A percentile compares a stretch with the other conserved stretches of the same genome.
phyloP scores from a whole-genome alignment of 2,888 invertebrate genomes.

The Brachycybe producta region DNA sequence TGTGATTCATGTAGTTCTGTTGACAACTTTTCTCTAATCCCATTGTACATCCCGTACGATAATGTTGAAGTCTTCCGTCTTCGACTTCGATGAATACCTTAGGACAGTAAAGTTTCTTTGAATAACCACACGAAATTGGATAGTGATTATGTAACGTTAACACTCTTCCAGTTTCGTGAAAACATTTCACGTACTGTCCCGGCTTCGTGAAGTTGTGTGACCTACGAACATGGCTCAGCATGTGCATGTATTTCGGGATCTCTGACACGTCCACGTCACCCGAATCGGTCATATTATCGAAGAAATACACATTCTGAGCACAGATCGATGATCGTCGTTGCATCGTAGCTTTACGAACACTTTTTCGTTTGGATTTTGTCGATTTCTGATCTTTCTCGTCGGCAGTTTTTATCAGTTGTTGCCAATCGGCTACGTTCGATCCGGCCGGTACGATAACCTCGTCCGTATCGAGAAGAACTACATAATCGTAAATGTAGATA shows the following conservation, averaged over 20 bases:
- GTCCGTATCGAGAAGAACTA: conserved; percentile 80
- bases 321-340: conserved; percentile 54
- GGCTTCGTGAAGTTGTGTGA: conserved; percentile 84
- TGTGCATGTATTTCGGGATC: conserved; percentile 27
- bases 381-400: too few relatives aligned
- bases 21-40: background rate
- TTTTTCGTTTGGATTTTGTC: too few relatives aligned
- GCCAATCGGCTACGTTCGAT: conserved; percentile 48
- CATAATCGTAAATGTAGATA: conserved; percentile 75
- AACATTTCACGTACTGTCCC: conserved; percentile 84
- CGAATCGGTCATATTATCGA: conserved; percentile 53
- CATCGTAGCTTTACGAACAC: background rate
- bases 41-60: conserved; percentile 63
- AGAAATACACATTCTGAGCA: conserved; percentile 81
- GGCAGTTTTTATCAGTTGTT: conserved; percentile 48
- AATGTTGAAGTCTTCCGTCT: conserved; percentile 57
- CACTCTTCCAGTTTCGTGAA: conserved; percentile 80
- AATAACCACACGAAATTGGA: conserved; percentile 61
- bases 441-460: conserved; percentile 85
- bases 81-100: conserved; percentile 41
- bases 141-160: conserved; percentile 85
- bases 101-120: conserved; percentile 46
- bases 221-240: conserved; percentile 66
- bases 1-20: background rate
- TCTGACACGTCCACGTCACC: background rate